Conservation (phyloP, 2,888 invertebrate genomes). For the Plusia festucae region DNA sequence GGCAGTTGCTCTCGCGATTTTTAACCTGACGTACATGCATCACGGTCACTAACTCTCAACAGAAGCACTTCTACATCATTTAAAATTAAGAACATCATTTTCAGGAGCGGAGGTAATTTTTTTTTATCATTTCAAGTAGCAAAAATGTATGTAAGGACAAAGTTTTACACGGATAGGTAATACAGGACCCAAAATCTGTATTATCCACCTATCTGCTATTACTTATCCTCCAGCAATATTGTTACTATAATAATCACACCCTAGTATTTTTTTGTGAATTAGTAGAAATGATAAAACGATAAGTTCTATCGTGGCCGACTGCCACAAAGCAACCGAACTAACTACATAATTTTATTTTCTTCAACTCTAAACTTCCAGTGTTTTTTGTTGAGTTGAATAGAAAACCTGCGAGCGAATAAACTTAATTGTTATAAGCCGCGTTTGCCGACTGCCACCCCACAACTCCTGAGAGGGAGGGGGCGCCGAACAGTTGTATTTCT, state of each 20-base stretch:
- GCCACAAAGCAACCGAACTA: constrained; percentile 35
- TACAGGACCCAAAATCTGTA: neutral
- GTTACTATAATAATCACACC: neutral
- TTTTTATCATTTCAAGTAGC: neutral
- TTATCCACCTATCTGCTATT: neutral
- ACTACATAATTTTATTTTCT: constrained; percentile 56
- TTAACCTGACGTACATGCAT: constrained; percentile 62
- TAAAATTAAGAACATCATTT: neutral
- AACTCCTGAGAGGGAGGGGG: constrained; percentile 72
- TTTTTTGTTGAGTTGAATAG: constrained; percentile 75
- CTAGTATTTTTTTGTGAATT: neutral
- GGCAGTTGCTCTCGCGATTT: constrained; percentile 73
- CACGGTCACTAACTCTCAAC: constrained; percentile 15
- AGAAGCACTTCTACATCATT: constrained; percentile 8
- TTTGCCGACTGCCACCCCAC: constrained; percentile 80
- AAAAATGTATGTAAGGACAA: too few relatives aligned
- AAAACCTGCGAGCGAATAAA: constrained; percentile 85
- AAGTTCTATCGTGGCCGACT: constrained; percentile 13
- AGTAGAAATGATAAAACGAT: constrained; percentile 12
- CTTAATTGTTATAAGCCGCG: constrained; percentile 89
- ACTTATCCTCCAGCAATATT: neutral
- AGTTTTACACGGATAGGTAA: too few relatives aligned
- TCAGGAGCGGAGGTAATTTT: neutral
- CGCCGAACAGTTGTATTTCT: constrained; percentile 83
- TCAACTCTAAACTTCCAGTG: constrained; percentile 55